Conservation (phyloP, 2,888 invertebrate genomes). For the Diloba caeruleocephala region DNA sequence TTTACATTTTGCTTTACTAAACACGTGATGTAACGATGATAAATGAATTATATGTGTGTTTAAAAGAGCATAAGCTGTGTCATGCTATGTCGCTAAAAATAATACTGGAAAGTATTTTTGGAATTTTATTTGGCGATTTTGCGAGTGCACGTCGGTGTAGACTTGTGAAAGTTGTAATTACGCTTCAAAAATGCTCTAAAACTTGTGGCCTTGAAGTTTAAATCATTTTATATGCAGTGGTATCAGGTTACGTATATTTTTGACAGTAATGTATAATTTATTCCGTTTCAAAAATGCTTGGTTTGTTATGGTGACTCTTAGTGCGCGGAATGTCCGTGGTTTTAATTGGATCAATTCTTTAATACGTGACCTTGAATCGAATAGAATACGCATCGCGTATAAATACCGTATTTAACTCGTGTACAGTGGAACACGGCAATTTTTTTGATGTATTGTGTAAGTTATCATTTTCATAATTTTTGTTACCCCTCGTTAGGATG, state of each 20-base stretch:
- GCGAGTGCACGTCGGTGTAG: slow-evolving; percentile 76
- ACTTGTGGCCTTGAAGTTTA: slow-evolving; percentile 69
- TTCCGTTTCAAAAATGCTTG: slow-evolving; percentile 6
- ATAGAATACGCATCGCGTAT: slow-evolving; percentile 55
- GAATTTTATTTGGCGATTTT: slow-evolving; percentile 83
- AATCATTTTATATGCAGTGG: slow-evolving; percentile 46
- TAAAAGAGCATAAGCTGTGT: slow-evolving; percentile 67
- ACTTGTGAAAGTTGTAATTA: slow-evolving; percentile 80
- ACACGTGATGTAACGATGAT: slow-evolving; percentile 67
- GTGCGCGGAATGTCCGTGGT: slow-evolving; percentile 19
- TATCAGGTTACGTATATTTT: slow-evolving; percentile 50
- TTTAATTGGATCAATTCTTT: slow-evolving; percentile 59
- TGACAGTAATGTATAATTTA: slow-evolving; percentile 28
- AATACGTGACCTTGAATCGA: slow-evolving; percentile 49
- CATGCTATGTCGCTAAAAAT: slow-evolving; percentile 83
- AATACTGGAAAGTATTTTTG: slow-evolving; percentile 81
- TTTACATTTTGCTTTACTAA: slow-evolving; percentile 59
- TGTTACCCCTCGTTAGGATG: slow-evolving; percentile 2
- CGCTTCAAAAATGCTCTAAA: slow-evolving; percentile 59
- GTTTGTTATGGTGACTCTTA: slow-evolving; percentile 15
- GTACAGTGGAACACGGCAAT: slow-evolving; percentile 33
- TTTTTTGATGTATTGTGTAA: slow-evolving; percentile 24
- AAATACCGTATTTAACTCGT: slow-evolving; percentile 36
- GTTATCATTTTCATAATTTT: slow-evolving; percentile 43
- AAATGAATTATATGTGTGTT: slow-evolving; percentile 69